Evolutionary conservation across 2,888 invertebrate genomes (phyloP), one percentile per base, ranked within the genome.

Genomic region (Leptothorax acervorum): DNA sequence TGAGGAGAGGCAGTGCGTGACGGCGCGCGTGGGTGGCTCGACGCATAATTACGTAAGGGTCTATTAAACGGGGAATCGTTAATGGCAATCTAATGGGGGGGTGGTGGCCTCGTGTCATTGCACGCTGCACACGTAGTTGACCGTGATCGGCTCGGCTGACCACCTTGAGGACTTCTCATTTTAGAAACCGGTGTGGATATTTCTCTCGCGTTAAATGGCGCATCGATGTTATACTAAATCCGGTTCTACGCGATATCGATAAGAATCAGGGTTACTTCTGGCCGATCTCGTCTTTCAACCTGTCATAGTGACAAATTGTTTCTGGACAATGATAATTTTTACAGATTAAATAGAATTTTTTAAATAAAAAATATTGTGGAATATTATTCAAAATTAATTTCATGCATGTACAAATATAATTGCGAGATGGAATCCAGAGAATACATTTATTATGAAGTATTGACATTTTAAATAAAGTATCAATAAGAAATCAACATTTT

Each of bases 21-120:
- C 57, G 74, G 66, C 79, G 90, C 82, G 90, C 90, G 92, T 92
- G 90, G 92, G 91, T 87, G 91, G 85, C 78, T 84, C 85, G 70
- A 78, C 81, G 91, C 86, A 89, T 90, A 91, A 92, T 92, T 92
- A 91, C 87, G 89, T 89, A 91, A 92, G 87, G 87, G 75, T 82
- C 89, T 87, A 92, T 92, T 90, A 92, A 86, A 91, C 87, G 85
- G 12, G 12, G 86, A 91, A 91, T 92, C 91, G 87, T 91, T 92
- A 92, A 91, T 91, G 87, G 88, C 89, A 89, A 91, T 91, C 89
- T 88, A 87, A 89, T 86, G 86, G 87, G n/a, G n/a, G 63, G 85
- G 78, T 62, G 85, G 76, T 82, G 81, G 83, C 84, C 82, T 55
- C 86, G 84, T 78, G 60, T 83, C 65, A 51, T 70, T 73, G 86